phyloP scores from a whole-genome alignment of 2,113 vertebrate genomes.

The Poeciliopsis occidentalis region DNA sequence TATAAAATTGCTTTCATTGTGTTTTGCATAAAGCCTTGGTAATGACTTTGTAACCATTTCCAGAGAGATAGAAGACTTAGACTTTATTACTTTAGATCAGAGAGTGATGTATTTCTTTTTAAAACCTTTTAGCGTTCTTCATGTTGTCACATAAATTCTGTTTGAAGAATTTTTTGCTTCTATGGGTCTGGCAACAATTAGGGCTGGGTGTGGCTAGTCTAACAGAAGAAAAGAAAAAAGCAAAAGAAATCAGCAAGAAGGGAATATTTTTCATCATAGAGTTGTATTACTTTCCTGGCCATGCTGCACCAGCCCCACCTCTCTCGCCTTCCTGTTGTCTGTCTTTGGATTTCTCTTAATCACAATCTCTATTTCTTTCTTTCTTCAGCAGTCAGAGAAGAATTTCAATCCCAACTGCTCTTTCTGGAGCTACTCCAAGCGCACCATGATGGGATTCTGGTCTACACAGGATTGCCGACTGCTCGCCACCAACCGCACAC shows the following conservation, averaged over 20 bases:
- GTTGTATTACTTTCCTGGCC: conserved; percentile 37
- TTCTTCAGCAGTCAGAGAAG: conserved; percentile 90
- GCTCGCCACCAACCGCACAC: conserved; percentile 92
- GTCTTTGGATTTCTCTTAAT: conserved; percentile 25
- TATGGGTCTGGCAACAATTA: conserved; percentile 1
- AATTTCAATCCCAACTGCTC: conserved; percentile 99
- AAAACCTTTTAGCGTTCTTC: background rate
- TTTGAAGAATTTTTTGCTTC: conserved; percentile 9
- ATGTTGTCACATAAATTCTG: background rate
- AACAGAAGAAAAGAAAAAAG: background rate
- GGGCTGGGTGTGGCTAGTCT: background rate
- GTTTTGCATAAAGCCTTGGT: background rate
- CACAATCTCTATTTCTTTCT: conserved; percentile 6
- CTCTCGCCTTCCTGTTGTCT: conserved; percentile 17
- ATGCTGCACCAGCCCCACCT: conserved; percentile 6
- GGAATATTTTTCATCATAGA: background rate
- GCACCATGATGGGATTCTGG: conserved; percentile 97
- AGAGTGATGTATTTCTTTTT: too few species aligned
- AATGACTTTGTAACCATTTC: background rate
- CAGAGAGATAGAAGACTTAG: background rate
- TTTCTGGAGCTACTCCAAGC: conserved; percentile 98
- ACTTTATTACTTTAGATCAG: background rate
- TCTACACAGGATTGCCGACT: conserved; percentile 97
- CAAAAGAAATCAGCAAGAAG: background rate
- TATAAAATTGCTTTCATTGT: background rate